Evolutionary conservation across 2,113 vertebrate genomes (phyloP).

Genomic region (human (Homo sapiens)): GRCh38 chr7:40528001-40528500

Average conservation of each 20-base stretch:
- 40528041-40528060: neutral
- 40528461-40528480: neutral
- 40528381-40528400: slow-evolving; percentile 38
- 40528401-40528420: slow-evolving; percentile 5
- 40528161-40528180: neutral
- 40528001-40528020: neutral
- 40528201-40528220: neutral
- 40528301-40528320: neutral
- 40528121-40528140: neutral
- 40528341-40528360: slow-evolving; percentile 17
- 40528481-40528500: slow-evolving; percentile 27
- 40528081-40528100: neutral
- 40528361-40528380: slow-evolving; percentile 7
- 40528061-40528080: neutral
- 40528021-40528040: neutral
- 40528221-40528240: slow-evolving; percentile 42
- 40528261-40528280: neutral
- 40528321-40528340: neutral
- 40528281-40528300: neutral
- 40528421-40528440: neutral
- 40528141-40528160: neutral
- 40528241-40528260: slow-evolving; percentile 2
- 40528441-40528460: neutral
- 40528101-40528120: neutral
- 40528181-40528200: neutral